Conservation (phyloP, 2,797 vertebrate species). For the Platalea minor region DNA sequence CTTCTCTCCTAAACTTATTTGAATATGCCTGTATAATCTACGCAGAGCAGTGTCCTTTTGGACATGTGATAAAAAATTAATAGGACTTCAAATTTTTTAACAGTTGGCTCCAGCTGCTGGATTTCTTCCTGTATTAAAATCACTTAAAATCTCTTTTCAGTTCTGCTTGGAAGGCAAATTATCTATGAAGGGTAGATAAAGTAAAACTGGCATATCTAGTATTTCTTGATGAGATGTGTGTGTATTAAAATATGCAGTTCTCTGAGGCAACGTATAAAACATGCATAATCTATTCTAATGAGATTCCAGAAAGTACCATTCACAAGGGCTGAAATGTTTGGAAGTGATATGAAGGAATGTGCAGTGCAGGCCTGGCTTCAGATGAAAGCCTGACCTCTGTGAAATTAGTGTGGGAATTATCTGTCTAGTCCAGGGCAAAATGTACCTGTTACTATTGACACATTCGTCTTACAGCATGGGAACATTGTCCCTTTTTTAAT, state of each 20-base stretch:
- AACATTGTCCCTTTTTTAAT: background rate
- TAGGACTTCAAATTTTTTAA: constrained; percentile 56
- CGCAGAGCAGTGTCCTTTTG: constrained; percentile 43
- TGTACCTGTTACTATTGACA: background rate
- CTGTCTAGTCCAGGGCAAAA: background rate
- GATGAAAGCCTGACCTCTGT: background rate
- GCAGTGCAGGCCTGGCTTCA: background rate
- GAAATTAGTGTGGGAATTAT: background rate
- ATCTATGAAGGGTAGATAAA: constrained; percentile 35
- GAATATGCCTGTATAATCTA: constrained; percentile 39
- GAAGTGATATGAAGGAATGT: background rate
- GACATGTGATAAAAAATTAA: constrained; percentile 70
- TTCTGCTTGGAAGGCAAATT: constrained; percentile 46
- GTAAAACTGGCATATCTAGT: constrained; percentile 14
- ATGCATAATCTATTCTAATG: constrained; percentile 31
- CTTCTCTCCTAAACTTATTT: constrained; percentile 46
- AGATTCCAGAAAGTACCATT: constrained; percentile 20
- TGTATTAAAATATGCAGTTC: constrained; percentile 52
- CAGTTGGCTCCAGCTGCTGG: constrained; percentile 47
- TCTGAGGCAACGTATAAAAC: constrained; percentile 36
- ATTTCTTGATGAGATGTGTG: constrained; percentile 23
- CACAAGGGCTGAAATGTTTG: background rate
- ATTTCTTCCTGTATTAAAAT: constrained; percentile 60
- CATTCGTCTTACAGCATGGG: rapidly evolving
- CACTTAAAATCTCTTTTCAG: constrained; percentile 38